phyloP scores from a whole-genome alignment of 2,797 vertebrate genomes.

The Ctenopoma kingsleyae region DNA sequence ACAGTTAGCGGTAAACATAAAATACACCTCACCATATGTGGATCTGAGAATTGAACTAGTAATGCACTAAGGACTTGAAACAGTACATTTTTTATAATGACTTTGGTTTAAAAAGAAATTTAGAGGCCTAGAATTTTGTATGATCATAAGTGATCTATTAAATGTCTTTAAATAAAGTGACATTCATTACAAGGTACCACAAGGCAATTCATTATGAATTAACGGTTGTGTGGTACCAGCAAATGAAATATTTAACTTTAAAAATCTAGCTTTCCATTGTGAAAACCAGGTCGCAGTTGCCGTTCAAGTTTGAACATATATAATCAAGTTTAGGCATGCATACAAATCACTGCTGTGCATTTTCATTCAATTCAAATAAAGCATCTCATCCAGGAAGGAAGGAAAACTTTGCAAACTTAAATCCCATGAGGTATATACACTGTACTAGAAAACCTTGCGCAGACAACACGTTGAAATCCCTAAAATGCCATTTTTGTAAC shows the following conservation, averaged over 20 bases:
- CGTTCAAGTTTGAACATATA: constrained; percentile 61
- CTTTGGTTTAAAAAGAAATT: constrained; percentile 73
- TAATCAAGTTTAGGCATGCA: constrained; percentile 62
- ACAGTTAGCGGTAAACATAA: constrained; percentile 4
- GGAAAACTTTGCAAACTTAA: constrained; percentile 70
- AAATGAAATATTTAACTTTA: constrained; percentile 61
- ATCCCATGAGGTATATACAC: constrained; percentile 83
- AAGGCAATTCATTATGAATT: constrained; percentile 80
- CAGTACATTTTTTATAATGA: constrained; percentile 30
- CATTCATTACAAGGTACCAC: constrained; percentile 62
- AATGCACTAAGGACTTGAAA: constrained; percentile 45
- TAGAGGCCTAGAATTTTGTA: constrained; percentile 52
- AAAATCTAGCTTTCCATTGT: constrained; percentile 65
- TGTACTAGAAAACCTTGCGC: constrained; percentile 70
- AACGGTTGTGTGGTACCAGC: constrained; percentile 60
- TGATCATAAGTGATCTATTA: constrained; percentile 57
- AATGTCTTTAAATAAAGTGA: constrained; percentile 79
- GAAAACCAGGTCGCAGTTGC: constrained; percentile 68
- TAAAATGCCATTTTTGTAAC: constrained; percentile 54
- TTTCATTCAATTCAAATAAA: constrained; percentile 69
- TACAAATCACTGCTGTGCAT: constrained; percentile 62
- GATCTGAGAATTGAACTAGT: constrained; percentile 30
- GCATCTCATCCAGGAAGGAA: constrained; percentile 47
- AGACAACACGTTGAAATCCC: constrained; percentile 62
- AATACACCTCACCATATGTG: constrained; percentile 2